Conservation (phyloP, 2,797 vertebrate species). For the Okamejei kenojei region DNA sequence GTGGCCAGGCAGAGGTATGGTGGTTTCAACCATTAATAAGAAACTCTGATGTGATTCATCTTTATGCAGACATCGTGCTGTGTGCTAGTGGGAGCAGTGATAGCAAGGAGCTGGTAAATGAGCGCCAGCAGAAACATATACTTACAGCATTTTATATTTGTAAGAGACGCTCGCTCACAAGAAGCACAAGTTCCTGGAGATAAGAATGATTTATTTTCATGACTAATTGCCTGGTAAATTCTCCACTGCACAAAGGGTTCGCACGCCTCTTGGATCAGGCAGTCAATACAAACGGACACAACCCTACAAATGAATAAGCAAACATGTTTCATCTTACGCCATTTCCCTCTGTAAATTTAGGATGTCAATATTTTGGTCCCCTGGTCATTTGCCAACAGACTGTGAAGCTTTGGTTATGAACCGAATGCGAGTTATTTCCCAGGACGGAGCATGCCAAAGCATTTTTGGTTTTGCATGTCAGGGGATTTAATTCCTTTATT, state of each 20-base stretch:
- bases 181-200: not conserved
- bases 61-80: not conserved
- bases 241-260: not conserved
- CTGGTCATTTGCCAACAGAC: not conserved
- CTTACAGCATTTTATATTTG: not conserved
- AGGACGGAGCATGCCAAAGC: not conserved
- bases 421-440: not conserved
- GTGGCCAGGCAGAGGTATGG: not conserved
- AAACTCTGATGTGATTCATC: not conserved
- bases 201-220: not conserved
- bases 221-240: slow-evolving; percentile 22
- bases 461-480: not conserved
- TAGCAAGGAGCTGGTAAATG: not conserved
- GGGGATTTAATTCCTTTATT: slow-evolving; percentile 6
- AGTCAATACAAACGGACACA: slow-evolving; percentile 15
- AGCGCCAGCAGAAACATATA: not conserved
- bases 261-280: not conserved
- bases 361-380: not conserved
- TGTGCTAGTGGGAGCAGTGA: not conserved
- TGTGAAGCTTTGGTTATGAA: not conserved
- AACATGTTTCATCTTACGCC: slow-evolving; percentile 16
- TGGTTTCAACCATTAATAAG: not conserved
- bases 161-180: not conserved
- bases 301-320: not conserved
- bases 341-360: not conserved